Evolutionary conservation across 2,797 vertebrate species (phyloP).

Genomic region (Xenops minutus): DNA sequence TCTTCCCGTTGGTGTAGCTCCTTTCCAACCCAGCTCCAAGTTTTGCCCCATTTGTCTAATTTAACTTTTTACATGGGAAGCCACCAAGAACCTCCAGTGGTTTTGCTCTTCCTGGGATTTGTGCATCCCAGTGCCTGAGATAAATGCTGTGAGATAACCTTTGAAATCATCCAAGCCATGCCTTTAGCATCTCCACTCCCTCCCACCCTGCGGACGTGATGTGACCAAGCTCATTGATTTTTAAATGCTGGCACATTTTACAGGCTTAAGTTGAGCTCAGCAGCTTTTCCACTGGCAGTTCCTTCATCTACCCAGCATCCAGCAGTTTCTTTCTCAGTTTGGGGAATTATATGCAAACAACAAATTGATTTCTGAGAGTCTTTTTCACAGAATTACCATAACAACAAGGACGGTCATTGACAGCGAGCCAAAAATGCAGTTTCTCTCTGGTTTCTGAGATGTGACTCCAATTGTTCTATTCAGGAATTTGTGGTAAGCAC

Average conservation of each 20-base stretch:
- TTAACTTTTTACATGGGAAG: background rate
- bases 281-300: background rate
- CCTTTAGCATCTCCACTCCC: background rate
- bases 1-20: background rate
- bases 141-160: background rate
- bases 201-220: background rate
- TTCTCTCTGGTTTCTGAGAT: background rate
- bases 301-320: background rate
- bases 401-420: background rate
- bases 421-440: background rate
- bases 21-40: background rate
- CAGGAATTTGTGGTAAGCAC: background rate
- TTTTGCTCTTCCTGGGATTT: background rate
- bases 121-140: background rate
- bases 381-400: slow-evolving; percentile 22
- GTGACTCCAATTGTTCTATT: background rate
- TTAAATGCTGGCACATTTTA: background rate
- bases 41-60: background rate
- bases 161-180: background rate
- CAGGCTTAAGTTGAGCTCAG: background rate
- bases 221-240: background rate
- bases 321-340: background rate
- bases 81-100: accelerated
- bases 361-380: slow-evolving; percentile 10
- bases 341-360: background rate